Conservation (phyloP, 2,113 vertebrate species). For the Syrmaticus mikado region DNA sequence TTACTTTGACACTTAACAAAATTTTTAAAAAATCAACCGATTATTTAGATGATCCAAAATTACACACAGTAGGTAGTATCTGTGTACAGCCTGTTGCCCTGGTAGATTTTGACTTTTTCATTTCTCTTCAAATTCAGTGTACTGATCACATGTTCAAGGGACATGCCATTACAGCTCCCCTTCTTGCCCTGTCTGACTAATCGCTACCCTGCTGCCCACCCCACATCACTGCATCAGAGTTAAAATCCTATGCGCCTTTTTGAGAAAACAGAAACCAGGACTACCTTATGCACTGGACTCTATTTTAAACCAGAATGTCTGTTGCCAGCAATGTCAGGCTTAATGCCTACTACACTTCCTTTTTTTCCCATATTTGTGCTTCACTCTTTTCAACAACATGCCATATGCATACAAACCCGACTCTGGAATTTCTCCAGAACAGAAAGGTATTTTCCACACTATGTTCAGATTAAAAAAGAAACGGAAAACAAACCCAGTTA, state of each 20-base stretch:
- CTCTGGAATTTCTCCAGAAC: background rate
- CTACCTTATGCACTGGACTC: background rate
- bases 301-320: background rate
- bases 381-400: background rate
- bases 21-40: background rate
- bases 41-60: background rate
- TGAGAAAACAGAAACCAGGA: background rate
- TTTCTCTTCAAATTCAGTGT: background rate
- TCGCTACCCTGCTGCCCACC: background rate
- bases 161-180: background rate
- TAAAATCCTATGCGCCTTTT: background rate
- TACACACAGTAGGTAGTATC: background rate
- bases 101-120: background rate
- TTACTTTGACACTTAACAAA: background rate
- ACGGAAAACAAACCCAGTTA: background rate
- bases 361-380: no score
- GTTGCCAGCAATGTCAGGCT: background rate
- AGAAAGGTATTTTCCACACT: background rate
- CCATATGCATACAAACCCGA: background rate
- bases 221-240: no score
- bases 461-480: background rate
- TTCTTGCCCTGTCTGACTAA: background rate
- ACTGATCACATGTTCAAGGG: background rate
- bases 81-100: background rate
- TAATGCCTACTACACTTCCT: no score